Evolutionary conservation across 2,888 invertebrate species (phyloP).

Genomic region (Elaeidobius kamerunicus): DNA sequence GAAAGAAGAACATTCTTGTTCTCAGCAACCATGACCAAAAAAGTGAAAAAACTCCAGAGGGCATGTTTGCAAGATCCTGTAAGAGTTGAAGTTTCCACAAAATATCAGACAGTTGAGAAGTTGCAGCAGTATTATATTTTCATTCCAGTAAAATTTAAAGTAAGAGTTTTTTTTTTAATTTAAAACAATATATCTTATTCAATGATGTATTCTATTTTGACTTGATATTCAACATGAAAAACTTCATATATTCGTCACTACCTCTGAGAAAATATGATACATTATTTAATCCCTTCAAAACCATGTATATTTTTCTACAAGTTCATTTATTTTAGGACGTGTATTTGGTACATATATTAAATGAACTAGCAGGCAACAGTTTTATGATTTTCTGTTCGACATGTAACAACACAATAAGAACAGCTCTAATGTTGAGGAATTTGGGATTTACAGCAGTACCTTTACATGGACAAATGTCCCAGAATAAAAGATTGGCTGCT

Average conservation of each 20-base stretch:
- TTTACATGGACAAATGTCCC: constrained; percentile 98
- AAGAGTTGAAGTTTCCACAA: constrained; percentile 92
- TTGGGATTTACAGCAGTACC: constrained; percentile 94
- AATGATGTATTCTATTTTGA: constrained; percentile 5
- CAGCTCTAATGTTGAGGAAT: constrained; percentile 84
- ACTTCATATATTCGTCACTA: constrained; percentile 41
- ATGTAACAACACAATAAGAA: constrained; percentile 86
- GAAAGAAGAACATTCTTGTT: constrained; percentile 91
- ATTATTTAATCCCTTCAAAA: background rate
- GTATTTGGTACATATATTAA: constrained; percentile 91
- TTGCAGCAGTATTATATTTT: constrained; percentile 93
- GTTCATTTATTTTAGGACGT: constrained; percentile 69
- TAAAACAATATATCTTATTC: background rate
- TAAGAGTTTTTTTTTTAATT: constrained; percentile 43
- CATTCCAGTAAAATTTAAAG: constrained; percentile 94
- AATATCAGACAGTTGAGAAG: constrained; percentile 98
- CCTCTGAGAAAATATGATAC: too few species aligned
- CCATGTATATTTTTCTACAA: background rate
- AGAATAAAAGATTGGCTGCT: constrained; percentile 92
- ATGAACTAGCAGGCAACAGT: constrained; percentile 92
- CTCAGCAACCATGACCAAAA: constrained; percentile 99
- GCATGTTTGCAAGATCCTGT: constrained; percentile 94
- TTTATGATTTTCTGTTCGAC: constrained; percentile 98
- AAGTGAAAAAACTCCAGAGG: constrained; percentile 92
- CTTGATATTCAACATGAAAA: constrained; percentile 16